Evolutionary conservation across 2,888 invertebrate genomes (phyloP).

Genomic region (Drosophila longiperda): DNA sequence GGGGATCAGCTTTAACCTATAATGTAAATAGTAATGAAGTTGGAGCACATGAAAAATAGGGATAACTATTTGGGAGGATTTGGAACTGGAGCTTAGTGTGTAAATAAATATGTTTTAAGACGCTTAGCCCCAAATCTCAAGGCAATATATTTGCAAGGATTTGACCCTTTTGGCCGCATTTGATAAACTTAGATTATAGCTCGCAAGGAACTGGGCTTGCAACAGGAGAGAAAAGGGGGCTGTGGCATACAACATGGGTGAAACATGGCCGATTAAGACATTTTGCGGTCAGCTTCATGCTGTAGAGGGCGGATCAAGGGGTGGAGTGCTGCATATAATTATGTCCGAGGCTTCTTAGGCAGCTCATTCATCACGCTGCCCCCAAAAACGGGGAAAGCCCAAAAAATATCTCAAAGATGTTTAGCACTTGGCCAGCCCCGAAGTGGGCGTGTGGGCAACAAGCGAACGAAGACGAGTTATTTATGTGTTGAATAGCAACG

Average conservation of each 20-base stretch:
- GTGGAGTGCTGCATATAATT: slow-evolving; percentile 68
- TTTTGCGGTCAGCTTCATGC: slow-evolving; percentile 60
- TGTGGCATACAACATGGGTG: slow-evolving; percentile 3
- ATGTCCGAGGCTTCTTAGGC: slow-evolving; percentile 40
- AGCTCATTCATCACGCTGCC: slow-evolving; percentile 47
- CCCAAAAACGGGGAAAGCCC: slow-evolving; percentile 39
- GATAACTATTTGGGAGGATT: neutral
- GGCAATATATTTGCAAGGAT: slow-evolving; percentile 35
- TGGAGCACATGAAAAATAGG: neutral
- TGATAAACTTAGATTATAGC: slow-evolving; percentile 39
- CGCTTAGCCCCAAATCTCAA: slow-evolving; percentile 36
- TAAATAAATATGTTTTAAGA: slow-evolving; percentile 48
- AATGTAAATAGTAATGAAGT: neutral
- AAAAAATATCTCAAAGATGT: slow-evolving; percentile 75
- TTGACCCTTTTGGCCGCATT: slow-evolving; percentile 42
- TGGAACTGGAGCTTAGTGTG: slow-evolving; percentile 6
- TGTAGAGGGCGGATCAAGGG: neutral
- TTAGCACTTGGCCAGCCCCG: slow-evolving; percentile 62
- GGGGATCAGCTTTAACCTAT: neutral
- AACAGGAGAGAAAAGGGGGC: neutral
- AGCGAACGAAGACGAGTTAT: slow-evolving; percentile 62
- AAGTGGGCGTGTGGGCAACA: slow-evolving; percentile 17
- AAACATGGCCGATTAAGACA: slow-evolving; percentile 67
- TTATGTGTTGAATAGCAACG: slow-evolving; percentile 67
- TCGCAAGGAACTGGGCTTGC: slow-evolving; percentile 2